Conservation (phyloP, 2,113 vertebrate species). For the Oceanites oceanicus region DNA sequence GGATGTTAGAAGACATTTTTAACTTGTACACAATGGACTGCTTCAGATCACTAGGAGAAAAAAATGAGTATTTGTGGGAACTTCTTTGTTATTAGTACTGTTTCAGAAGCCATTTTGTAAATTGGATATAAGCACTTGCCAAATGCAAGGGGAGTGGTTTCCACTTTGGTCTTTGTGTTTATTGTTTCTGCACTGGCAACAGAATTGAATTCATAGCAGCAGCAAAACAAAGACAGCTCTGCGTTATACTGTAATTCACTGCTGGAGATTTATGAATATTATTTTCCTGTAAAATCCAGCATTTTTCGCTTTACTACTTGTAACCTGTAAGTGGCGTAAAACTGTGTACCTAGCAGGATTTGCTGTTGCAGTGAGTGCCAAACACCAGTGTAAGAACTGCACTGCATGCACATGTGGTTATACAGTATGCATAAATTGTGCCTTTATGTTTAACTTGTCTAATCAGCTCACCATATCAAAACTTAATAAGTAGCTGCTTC, state of each 20-base stretch:
- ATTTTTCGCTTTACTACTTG: constrained; percentile 66
- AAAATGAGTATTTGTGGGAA: background rate
- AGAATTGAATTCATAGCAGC: constrained; percentile 44
- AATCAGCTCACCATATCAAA: constrained; percentile 70
- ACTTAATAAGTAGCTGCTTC: constrained; percentile 74
- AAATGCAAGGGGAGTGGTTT: constrained; percentile 39
- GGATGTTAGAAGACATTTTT: background rate
- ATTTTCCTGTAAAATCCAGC: constrained; percentile 73
- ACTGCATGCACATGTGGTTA: constrained; percentile 16
- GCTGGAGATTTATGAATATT: constrained; percentile 72
- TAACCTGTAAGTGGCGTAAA: constrained; percentile 54
- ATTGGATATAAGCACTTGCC: constrained; percentile 22
- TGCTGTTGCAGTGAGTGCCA: background rate
- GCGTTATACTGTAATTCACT: constrained; percentile 65
- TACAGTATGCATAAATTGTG: constrained; percentile 36
- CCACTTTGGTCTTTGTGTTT: constrained; percentile 28
- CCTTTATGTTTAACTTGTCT: constrained; percentile 65
- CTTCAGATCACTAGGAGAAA: background rate
- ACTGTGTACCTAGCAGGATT: constrained; percentile 36
- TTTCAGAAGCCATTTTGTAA: background rate
- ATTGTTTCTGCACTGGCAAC: constrained; percentile 49
- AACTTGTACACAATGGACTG: background rate
- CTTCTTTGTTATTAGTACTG: background rate
- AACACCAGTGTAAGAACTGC: background rate
- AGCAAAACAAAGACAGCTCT: constrained; percentile 68